These are phyloP conservation scores for Sula dactylatra DNA, from an alignment of 2,113 vertebrate genomes.

Conservation along the genomic window DNA sequence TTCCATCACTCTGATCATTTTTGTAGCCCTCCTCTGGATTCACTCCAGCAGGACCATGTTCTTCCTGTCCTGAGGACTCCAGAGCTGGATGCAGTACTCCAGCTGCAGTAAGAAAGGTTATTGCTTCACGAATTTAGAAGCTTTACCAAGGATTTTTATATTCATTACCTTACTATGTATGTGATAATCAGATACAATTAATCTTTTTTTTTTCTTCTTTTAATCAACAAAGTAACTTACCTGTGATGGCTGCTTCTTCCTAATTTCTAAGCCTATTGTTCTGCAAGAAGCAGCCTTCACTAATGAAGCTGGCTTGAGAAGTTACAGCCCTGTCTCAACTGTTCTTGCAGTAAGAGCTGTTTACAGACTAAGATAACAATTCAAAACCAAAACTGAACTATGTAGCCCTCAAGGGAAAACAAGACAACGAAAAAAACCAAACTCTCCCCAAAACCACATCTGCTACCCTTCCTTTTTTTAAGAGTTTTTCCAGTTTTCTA, in stretches of 20 bases:
- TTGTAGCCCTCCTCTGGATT: neutral
- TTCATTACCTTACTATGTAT: neutral
- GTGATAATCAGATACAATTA: neutral
- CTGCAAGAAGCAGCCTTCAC: neutral
- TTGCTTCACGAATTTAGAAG: neutral
- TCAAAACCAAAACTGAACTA: neutral
- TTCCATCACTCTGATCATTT: neutral
- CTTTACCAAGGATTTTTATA: neutral
- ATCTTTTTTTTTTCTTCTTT: neutral
- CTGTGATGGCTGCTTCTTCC: neutral
- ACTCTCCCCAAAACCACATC: neutral
- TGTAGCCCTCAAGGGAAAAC: neutral
- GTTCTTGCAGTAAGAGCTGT: neutral
- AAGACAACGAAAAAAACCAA: neutral
- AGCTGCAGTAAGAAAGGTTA: neutral
- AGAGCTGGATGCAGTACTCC: neutral
- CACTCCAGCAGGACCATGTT: neutral
- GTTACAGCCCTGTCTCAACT: rapidly evolving
- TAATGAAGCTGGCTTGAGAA: neutral
- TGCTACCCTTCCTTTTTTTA: neutral
- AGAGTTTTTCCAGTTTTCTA: neutral
- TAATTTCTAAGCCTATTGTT: neutral
- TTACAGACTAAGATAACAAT: neutral
- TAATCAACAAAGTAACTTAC: neutral
- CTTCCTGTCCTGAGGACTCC: neutral